A percentile compares a stretch with the other conserved stretches of the same genome.
Evolutionary conservation across 37 sponge, comb jelly and placozoan species (phyloP).

Genomic region (Diacarnus erythraeanus): DNA sequence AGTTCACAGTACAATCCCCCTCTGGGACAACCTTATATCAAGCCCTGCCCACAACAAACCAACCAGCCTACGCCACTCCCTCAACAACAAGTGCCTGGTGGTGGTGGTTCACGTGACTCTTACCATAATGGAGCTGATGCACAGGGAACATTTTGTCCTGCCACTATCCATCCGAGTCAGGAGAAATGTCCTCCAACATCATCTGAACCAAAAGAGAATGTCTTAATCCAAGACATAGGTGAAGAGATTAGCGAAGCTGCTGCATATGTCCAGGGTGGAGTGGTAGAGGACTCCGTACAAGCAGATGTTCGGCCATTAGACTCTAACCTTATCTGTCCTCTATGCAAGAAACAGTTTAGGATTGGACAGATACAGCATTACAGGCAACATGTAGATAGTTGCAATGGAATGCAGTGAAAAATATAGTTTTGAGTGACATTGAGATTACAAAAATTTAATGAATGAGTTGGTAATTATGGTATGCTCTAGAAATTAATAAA

Average conservation of each 20-base stretch:
- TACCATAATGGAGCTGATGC: neutral
- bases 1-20: neutral
- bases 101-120: neutral
- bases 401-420: neutral
- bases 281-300: neutral
- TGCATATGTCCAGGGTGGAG: neutral
- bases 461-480: neutral
- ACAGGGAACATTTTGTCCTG: too few relatives aligned
- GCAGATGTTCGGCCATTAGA: conserved; percentile 22
- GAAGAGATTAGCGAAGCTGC: neutral
- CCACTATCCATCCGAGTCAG: neutral
- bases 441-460: neutral
- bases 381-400: conserved; percentile 27
- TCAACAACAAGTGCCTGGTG: neutral
- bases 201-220: neutral
- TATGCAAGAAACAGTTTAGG: conserved; percentile 20
- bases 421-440: neutral
- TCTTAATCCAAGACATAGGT: neutral
- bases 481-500: too few relatives aligned
- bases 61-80: neutral
- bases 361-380: conserved; percentile 48
- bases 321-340: conserved; percentile 48
- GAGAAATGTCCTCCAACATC: neutral
- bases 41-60: neutral
- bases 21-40: neutral